A percentile compares a stretch with the other conserved stretches of the same genome.
These are phyloP conservation scores for Thalassoma bifasciatum DNA, from an alignment of 2,113 vertebrate species.

Conservation along the genomic window DNA sequence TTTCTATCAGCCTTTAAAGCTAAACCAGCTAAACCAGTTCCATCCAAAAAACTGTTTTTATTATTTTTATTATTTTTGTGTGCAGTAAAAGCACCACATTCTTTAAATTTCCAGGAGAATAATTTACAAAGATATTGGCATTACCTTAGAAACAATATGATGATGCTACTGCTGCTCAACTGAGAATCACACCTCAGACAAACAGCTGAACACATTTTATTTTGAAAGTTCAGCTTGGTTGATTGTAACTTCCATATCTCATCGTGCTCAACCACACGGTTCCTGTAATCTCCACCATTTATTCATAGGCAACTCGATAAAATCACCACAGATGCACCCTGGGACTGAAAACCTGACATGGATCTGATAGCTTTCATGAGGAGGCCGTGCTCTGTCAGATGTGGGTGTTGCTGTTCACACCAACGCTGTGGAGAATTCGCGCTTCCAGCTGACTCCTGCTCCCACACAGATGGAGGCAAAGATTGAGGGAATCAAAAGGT, in stretches of 20 bases:
- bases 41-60: too few relatives aligned
- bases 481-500: slow-evolving; percentile 7
- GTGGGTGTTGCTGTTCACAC: slow-evolving; percentile 15
- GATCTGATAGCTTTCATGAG: slow-evolving; percentile 12
- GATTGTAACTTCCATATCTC: neutral
- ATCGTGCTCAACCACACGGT: neutral
- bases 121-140: too few relatives aligned
- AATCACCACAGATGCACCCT: slow-evolving; percentile 8
- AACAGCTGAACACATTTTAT: neutral
- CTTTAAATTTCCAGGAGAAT: too few relatives aligned
- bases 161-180: neutral
- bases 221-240: neutral
- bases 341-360: neutral
- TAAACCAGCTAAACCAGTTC: too few relatives aligned
- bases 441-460: slow-evolving; percentile 21
- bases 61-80: neutral
- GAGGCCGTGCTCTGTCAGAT: neutral
- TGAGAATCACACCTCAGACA: neutral
- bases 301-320: slow-evolving; percentile 7
- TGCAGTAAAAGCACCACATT: neutral
- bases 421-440: neutral
- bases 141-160: neutral
- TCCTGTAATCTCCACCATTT: neutral
- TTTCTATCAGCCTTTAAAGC: too few relatives aligned
- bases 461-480: slow-evolving; percentile 21